These are phyloP conservation scores for Phortica variegata DNA, from an alignment of 1,140 invertebrate species.

Conservation along the genomic window DNA sequence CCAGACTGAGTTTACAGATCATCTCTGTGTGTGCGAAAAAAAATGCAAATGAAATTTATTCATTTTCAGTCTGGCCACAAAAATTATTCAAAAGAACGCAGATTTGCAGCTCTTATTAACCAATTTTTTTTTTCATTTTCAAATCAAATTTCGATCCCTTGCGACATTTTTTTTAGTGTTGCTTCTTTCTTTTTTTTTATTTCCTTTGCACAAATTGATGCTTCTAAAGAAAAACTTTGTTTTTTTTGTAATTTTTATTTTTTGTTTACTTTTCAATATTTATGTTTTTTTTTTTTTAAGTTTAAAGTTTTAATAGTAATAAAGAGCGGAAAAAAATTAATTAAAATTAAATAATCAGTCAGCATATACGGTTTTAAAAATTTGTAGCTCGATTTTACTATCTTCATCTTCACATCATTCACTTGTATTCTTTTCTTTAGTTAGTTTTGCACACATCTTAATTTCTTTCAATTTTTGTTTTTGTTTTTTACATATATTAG, in stretches of 20 bases:
- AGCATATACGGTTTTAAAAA: slow-evolving; percentile 25
- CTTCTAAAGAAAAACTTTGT: slow-evolving; percentile 9
- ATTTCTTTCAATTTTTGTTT: slow-evolving; percentile 1
- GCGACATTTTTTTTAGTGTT: no score
- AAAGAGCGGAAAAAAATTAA: slow-evolving; percentile 14
- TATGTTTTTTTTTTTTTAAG: slow-evolving; percentile 15
- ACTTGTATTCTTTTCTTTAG: not conserved
- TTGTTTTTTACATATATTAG: no score
- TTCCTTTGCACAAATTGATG: slow-evolving; percentile 12
- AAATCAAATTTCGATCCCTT: no score
- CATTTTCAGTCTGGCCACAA: no score
- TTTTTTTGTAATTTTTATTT: slow-evolving; percentile 6
- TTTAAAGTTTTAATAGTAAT: no score
- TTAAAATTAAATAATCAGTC: slow-evolving; percentile 51
- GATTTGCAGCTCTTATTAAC: not conserved
- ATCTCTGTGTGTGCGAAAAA: no score
- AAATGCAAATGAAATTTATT: no score
- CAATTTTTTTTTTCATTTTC: no score
- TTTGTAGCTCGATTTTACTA: slow-evolving; percentile 9
- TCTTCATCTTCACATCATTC: not conserved
- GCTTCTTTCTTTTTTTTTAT: not conserved
- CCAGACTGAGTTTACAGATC: no score
- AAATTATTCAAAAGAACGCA: no score
- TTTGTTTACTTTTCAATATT: slow-evolving; percentile 8
- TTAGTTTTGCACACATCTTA: slow-evolving; percentile 2